A percentile compares a stretch with the other conserved stretches of the same genome.
Conservation (phyloP, 2,888 invertebrate species). For the Campoplex nolae region DNA sequence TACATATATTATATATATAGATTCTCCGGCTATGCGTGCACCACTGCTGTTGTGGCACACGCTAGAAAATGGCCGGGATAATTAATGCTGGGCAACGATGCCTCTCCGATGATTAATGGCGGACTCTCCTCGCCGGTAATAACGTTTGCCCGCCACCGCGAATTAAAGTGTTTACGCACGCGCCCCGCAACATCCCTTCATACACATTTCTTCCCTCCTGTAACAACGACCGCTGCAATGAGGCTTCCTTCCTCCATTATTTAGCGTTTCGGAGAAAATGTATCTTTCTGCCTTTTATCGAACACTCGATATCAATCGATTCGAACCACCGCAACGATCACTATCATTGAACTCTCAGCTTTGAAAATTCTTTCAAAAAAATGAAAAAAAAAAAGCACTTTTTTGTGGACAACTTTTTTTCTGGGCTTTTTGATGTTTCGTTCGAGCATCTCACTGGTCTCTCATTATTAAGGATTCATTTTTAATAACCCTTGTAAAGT, state of each 20-base stretch:
- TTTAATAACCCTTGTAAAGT: not conserved
- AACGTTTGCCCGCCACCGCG: slow-evolving; percentile 78
- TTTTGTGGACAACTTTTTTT: no score
- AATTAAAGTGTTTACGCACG: slow-evolving; percentile 79
- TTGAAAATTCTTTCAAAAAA: not conserved
- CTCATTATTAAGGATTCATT: no score
- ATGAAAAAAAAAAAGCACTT: not conserved
- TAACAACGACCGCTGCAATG: not conserved
- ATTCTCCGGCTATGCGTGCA: slow-evolving; percentile 68
- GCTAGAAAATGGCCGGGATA: slow-evolving; percentile 81
- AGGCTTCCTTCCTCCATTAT: not conserved
- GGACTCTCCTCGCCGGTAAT: slow-evolving; percentile 77
- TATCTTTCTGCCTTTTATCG: not conserved
- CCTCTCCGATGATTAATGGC: slow-evolving; percentile 80
- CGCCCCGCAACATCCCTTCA: slow-evolving; percentile 28
- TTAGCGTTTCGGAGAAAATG: not conserved
- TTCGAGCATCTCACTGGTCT: not conserved
- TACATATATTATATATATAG: not conserved
- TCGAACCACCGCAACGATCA: not conserved
- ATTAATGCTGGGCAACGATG: slow-evolving; percentile 82
- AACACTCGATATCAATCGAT: not conserved
- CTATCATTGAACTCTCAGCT: not conserved
- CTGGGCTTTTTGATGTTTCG: not conserved
- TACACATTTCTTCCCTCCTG: slow-evolving; percentile 2
- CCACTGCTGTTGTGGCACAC: slow-evolving; percentile 70